Percentiles rank a stretch among this genome's conserved stretches.
phyloP scores from a whole-genome alignment of 2,888 invertebrate species.

The Odontocerum albicorne region DNA sequence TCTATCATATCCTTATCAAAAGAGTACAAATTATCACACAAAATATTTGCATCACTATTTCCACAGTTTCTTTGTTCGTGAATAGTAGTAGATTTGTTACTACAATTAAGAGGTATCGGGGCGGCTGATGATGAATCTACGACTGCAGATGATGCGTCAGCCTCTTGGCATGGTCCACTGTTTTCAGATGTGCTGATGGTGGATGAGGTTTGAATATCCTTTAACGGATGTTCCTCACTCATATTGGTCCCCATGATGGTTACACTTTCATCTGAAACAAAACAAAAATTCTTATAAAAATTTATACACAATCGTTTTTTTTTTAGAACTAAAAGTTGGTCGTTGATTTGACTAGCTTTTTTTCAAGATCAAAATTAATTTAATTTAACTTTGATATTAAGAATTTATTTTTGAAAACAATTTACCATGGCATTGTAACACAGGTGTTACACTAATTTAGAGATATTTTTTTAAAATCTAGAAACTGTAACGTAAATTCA shows the following conservation, averaged over 20 bases:
- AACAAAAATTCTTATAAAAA: too few relatives aligned
- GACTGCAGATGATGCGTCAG: not conserved
- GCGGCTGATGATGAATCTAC: not conserved
- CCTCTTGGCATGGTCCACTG: not conserved
- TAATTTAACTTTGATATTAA: too few relatives aligned
- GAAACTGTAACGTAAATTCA: too few relatives aligned
- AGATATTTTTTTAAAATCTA: too few relatives aligned
- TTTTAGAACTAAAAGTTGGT: too few relatives aligned
- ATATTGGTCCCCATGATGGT: constrained; percentile 32
- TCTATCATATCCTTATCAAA: constrained; percentile 11
- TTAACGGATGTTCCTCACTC: constrained; percentile 30
- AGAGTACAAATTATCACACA: constrained; percentile 21
- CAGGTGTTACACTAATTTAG: too few relatives aligned
- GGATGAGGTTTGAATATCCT: constrained; percentile 15
- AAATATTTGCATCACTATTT: constrained; percentile 17
- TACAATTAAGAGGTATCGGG: constrained; percentile 3
- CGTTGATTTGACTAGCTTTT: too few relatives aligned
- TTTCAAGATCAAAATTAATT: too few relatives aligned
- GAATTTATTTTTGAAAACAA: too few relatives aligned
- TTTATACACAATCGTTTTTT: too few relatives aligned
- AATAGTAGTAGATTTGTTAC: constrained; percentile 1
- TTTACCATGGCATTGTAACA: too few relatives aligned
- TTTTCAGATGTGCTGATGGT: not conserved
- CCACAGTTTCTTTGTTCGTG: constrained; percentile 13
- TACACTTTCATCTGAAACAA: too few relatives aligned